Evolutionary conservation across 2,797 vertebrate genomes (phyloP).

Genomic region (Chelon auratus): DNA sequence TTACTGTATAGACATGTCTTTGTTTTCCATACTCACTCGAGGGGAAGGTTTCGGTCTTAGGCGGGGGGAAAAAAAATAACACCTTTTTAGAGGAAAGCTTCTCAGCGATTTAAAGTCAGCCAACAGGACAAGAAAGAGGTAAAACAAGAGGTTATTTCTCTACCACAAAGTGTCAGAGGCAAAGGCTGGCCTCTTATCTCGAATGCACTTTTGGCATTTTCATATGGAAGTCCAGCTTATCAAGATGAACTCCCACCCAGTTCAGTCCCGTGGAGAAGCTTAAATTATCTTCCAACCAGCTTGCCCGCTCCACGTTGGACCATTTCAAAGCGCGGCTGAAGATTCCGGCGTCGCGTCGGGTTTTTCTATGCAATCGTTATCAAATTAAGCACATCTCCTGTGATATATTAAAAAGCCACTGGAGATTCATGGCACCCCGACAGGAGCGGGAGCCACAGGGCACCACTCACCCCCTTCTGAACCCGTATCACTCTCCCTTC

Average conservation of each 20-base stretch:
- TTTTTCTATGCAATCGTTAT: constrained; percentile 68
- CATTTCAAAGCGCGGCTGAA: constrained; percentile 41
- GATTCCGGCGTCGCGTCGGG: constrained; percentile 20
- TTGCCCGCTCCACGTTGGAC: constrained; percentile 30
- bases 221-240: constrained; percentile 65
- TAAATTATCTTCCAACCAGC: constrained; percentile 48
- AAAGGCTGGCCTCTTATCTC: constrained; percentile 46
- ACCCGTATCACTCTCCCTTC: constrained; percentile 58
- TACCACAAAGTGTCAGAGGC: constrained; percentile 19
- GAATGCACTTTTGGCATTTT: constrained; percentile 66
- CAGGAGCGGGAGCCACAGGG: constrained; percentile 64
- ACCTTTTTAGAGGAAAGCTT: constrained; percentile 32
- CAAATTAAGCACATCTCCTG: constrained; percentile 70
- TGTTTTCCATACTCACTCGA: constrained; percentile 54
- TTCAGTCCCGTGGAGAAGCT: constrained; percentile 56
- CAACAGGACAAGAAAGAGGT: not conserved
- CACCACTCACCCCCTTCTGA: constrained; percentile 51
- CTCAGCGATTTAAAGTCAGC: constrained; percentile 11
- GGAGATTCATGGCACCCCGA: constrained; percentile 58
- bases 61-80: constrained; percentile 28
- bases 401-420: constrained; percentile 72
- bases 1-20: constrained; percentile 68
- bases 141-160: constrained; percentile 30
- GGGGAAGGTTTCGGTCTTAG: constrained; percentile 53
- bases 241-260: constrained; percentile 58